phyloP scores from a whole-genome alignment of 35 echinoderm and acorn worm species.

The Ophioderma brevispina region DNA sequence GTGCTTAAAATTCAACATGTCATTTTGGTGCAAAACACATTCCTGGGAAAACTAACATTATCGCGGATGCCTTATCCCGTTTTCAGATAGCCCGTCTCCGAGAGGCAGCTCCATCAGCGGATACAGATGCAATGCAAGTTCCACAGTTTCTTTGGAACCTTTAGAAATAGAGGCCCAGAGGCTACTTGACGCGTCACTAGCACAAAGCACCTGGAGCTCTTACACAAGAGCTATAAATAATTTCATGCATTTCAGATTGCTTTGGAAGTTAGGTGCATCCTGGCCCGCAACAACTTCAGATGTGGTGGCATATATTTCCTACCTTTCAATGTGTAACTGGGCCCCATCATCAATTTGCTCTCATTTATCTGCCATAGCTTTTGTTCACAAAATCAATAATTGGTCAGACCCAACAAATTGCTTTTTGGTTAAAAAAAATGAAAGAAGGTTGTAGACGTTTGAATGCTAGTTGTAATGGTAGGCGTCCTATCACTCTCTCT shows the following conservation, averaged over 20 bases:
- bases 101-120: not conserved
- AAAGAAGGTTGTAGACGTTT: not conserved
- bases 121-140: not conserved
- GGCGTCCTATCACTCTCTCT: not conserved
- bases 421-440: not conserved
- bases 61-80: constrained; percentile 19
- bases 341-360: constrained; percentile 9
- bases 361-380: not conserved
- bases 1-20: constrained; percentile 24
- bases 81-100: constrained; percentile 32
- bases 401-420: not conserved
- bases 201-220: not conserved
- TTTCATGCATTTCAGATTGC: not conserved
- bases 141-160: constrained; percentile 6
- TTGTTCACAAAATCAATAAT: not conserved
- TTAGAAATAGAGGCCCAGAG: not conserved
- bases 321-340: too few relatives aligned
- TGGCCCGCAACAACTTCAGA: not conserved
- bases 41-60: not conserved
- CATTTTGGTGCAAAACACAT: not conserved
- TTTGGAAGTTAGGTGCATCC: not conserved
- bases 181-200: not conserved
- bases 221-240: not conserved
- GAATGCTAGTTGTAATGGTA: not conserved
- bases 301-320: constrained; percentile 17